phyloP scores from a whole-genome alignment of 2,113 vertebrate genomes.

The Oenanthe melanoleuca region DNA sequence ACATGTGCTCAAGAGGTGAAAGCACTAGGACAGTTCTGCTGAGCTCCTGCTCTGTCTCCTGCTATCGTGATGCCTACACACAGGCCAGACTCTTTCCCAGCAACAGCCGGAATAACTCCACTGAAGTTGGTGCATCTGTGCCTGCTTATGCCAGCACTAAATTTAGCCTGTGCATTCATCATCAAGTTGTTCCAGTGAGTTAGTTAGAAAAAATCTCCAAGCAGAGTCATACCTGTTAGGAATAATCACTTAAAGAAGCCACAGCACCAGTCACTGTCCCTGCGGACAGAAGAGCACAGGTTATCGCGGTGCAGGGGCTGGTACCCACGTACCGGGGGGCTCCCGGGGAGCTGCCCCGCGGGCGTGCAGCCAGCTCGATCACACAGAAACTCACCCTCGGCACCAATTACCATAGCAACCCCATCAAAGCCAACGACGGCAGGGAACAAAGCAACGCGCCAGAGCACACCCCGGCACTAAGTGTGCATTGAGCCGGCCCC shows the following conservation, averaged over 20 bases:
- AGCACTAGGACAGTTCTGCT: accelerated
- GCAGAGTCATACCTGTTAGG: background rate
- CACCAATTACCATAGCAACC: accelerated
- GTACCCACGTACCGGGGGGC: background rate
- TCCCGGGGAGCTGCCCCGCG: background rate
- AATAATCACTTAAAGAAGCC: background rate
- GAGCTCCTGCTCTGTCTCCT: accelerated
- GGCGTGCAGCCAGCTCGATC: background rate
- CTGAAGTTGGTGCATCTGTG: background rate
- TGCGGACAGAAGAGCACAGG: background rate
- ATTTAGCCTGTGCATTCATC: background rate
- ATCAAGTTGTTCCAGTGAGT: background rate
- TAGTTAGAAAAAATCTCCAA: background rate
- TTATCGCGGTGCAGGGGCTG: background rate
- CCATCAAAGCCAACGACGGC: accelerated
- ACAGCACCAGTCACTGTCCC: accelerated
- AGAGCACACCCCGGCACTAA: accelerated
- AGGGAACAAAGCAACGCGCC: too few species aligned
- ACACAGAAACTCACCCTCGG: accelerated
- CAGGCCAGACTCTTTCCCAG: background rate
- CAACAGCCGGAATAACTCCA: background rate
- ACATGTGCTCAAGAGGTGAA: background rate
- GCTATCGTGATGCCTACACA: background rate
- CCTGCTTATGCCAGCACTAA: background rate
- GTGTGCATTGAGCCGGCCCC: accelerated